Evolutionary conservation across 2,888 invertebrate species (phyloP), one percentile per base, ranked within the genome.

Genomic region (Argyresthia albistria): DNA sequence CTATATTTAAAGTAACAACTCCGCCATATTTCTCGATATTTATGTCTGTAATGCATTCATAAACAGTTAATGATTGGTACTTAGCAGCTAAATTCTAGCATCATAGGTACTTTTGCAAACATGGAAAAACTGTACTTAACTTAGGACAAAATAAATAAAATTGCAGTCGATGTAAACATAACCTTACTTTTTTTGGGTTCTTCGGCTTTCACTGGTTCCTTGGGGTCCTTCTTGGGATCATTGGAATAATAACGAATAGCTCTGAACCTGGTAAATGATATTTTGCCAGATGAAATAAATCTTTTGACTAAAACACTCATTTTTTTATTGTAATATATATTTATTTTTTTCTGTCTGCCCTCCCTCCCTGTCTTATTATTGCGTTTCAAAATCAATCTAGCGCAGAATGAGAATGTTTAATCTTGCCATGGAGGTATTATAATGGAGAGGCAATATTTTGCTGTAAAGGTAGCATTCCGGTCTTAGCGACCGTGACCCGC

Each of bases 1-100:
- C 97, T 54, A 98, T 94, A n/a, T 94, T 96, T 53, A 98, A 92
- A 50, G 93, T 89, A 35, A 92, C 93, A 11, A 97, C 84, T 16
- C 88, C 75, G 8, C 91, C 91, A 55, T 90, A 86, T 60, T 91
- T 91, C 56, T 93, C 92, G 7, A 91, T 65, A 3, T 90, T 52
- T 10, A 91, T 74, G 61, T 81, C 86, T 84, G 62, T 25, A 25
- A 25, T 25, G 25, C 25, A 25, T 25, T 4, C 6, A 25, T 25
- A 25, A 25, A 25, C 25, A 25, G 25, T 6, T 25, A 2, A 25
- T 25, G 25, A 25, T 6, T 25, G 25, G 25, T 25, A 6, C 25
- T 6, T 25, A 25, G 2, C 25, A 25, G 25, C 25, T 25, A 25
- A 25, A 25, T 25, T 6, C 3, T 25, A 4, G 25, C 25, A n/a